These are phyloP conservation scores for Clarias magur DNA, from an alignment of 2,113 vertebrate species.

Conservation along the genomic window DNA sequence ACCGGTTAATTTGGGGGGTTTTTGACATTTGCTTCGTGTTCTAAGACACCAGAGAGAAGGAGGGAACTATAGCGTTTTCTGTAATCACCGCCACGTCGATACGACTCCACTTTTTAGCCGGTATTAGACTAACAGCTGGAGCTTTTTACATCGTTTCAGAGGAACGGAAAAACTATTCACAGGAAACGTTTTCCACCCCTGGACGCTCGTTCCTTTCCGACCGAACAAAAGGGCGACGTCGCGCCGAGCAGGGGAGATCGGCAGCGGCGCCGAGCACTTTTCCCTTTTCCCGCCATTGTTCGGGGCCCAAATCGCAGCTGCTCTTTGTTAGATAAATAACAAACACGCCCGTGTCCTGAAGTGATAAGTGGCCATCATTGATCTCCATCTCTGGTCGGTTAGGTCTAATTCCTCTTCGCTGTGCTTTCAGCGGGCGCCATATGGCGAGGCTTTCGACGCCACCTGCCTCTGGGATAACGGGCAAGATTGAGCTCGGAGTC, in stretches of 20 bases:
- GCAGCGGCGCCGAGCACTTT: constrained; percentile 17
- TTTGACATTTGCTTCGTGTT: background rate
- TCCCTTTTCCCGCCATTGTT: constrained; percentile 34
- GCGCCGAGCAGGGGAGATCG: background rate
- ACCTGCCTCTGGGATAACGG: constrained; percentile 63
- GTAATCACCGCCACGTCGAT: background rate
- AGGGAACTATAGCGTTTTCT: background rate
- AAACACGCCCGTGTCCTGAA: constrained; percentile 53
- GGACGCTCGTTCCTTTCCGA: background rate
- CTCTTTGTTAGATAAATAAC: constrained; percentile 58
- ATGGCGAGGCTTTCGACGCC: constrained; percentile 67
- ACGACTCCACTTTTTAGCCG: background rate
- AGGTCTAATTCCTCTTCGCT: constrained; percentile 62
- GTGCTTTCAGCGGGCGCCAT: constrained; percentile 64
- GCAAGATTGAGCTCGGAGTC: constrained; percentile 18
- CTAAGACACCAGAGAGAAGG: background rate
- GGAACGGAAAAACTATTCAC: constrained; percentile 20
- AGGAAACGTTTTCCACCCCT: background rate
- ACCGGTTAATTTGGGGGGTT: background rate
- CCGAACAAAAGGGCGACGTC: constrained; percentile 17
- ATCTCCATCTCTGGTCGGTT: constrained; percentile 64
- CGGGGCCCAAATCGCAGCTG: constrained; percentile 43
- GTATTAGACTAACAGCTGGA: background rate
- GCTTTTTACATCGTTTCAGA: constrained; percentile 16
- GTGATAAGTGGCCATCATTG: constrained; percentile 68